Evolutionary conservation across 2,797 vertebrate genomes (phyloP), one percentile per base, ranked within the genome.

Genomic region (Alauda arvensis): DNA sequence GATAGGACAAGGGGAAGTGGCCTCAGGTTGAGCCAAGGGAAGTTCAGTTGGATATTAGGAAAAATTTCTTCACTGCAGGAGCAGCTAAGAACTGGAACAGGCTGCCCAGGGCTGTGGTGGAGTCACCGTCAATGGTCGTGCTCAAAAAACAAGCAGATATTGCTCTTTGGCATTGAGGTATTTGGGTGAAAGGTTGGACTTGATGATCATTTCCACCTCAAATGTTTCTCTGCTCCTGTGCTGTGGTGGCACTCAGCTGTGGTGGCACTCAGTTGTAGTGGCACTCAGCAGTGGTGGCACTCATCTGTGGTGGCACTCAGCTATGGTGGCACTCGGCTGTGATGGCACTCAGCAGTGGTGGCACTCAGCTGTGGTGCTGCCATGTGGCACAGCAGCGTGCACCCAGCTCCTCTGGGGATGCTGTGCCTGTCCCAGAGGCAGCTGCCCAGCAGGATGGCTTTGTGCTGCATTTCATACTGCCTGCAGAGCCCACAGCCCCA

Each of bases 351-450:
- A 8, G 34, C 34, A 8, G 34, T 37, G 34, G 56, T 52, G 77
- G 34, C 40, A 42, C 15, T 42, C 12, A 6, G 13, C 55, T n/a
- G 45, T 37, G 78, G 29, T 46, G 59, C 56, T 40, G 57, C 24
- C 14, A 1, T 0, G 1, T 19, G 70, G 37, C 74, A 67, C 23
- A 56, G n/a, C 71, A 71, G 28, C 1, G 0, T 0, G 5, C 20
- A 28, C 6, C 18, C 31, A 12, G 25, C 59, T 76, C 23, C 56
- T 18, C n/a, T 0, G 2, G n/a, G 60, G 25, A 14, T 10, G 65
- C 61, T 14, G 33, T 37, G 55, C 55, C 66, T 15, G 24, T 45
- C 13, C n/a, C 3, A 3, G 31, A 10, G 52, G 31, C 66, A 56
- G 66, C 55, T 65, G 83, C 77, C 51, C 33, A 3, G 1, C 29